Conservation (phyloP, 1,140 invertebrate genomes). For the Drosophila bocqueti region DNA sequence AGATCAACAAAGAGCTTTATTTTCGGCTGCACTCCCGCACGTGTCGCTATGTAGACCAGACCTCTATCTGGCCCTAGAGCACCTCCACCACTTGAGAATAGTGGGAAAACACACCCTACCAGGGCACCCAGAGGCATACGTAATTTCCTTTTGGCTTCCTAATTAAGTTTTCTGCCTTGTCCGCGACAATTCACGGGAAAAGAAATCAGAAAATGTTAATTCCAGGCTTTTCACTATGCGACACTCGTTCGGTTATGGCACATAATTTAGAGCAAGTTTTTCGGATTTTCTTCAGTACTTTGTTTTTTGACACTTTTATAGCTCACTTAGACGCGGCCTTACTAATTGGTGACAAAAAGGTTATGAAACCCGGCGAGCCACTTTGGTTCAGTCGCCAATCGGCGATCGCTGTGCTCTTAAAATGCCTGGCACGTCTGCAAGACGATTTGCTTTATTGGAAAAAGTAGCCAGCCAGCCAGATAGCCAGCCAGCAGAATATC, state of each 20-base stretch:
- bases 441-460: conserved; percentile 79
- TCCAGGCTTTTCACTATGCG: conserved; percentile 60
- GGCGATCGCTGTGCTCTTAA: conserved; percentile 58
- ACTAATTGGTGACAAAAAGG: conserved; percentile 58
- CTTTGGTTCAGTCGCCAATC: conserved; percentile 14
- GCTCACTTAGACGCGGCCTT: conserved; percentile 66
- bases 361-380: conserved; percentile 64
- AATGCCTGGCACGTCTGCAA: conserved; percentile 68
- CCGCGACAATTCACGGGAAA: conserved; percentile 55
- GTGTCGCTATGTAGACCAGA: conserved; percentile 38
- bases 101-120: conserved; percentile 22
- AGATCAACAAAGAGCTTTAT: conserved; percentile 59
- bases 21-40: conserved; percentile 57
- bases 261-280: conserved; percentile 70
- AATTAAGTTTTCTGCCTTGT: conserved; percentile 66
- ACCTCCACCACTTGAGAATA: conserved; percentile 19
- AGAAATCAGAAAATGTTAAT: conserved; percentile 60
- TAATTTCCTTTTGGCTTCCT: conserved; percentile 50
- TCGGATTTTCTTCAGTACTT: conserved; percentile 51
- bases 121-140: conserved; percentile 54
- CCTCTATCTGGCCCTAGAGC: conserved; percentile 14
- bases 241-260: conserved; percentile 55
- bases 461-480: conserved; percentile 52
- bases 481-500: conserved; percentile 45
- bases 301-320: conserved; percentile 77